Evolutionary conservation across 2,797 vertebrate species (phyloP), one percentile per base, ranked within the genome.

Genomic region (Sarcoramphus papa): DNA sequence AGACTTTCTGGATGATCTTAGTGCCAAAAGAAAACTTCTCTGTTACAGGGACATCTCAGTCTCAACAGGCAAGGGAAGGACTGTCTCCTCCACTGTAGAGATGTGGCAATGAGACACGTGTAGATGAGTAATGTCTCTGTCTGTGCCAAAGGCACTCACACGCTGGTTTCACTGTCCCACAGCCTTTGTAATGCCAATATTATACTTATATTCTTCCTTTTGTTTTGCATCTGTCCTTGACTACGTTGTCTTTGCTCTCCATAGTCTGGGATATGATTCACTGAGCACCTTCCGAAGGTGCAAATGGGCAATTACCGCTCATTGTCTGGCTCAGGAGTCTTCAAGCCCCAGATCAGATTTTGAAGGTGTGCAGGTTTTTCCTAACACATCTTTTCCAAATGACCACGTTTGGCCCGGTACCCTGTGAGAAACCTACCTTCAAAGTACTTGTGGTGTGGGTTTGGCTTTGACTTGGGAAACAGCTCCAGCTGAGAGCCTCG

Each of bases 291-390:
- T 73, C 47, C 20, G 48, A 45, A 84, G 33, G 43, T 62, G 24
- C 23, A 73, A 19, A 25, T 6, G 12, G n/a, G 17, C 27, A 30
- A 6, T 22, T 59, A 14, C n/a, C 0, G 0, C 41, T 56, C 23
- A 3, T 48, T 28, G 41, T 33, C 35, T 1, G 3, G 30, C 45
- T 24, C 25, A 28, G 72, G 14, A 65, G 9, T 33, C 35, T 50
- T 72, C 47, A 60, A 62, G 31, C 27, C 65, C 45, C 0, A 0
- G 40, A 30, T 41, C 16, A n/a, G 21, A 7, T 64, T 51, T 70
- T 82, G 51, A 41, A 70, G 30, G 4, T 13, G 22, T 22, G 16
- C 8, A 14, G 37, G 18, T 48, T 83, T 83, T 47, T 65, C 25
- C n/a, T 65, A 28, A 47, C 18, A 24, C 9, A 20, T 8, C 43